These are phyloP conservation scores for Temnothorax curvispinosus DNA, from an alignment of 1,140 invertebrate genomes.

Conservation along the genomic window DNA sequence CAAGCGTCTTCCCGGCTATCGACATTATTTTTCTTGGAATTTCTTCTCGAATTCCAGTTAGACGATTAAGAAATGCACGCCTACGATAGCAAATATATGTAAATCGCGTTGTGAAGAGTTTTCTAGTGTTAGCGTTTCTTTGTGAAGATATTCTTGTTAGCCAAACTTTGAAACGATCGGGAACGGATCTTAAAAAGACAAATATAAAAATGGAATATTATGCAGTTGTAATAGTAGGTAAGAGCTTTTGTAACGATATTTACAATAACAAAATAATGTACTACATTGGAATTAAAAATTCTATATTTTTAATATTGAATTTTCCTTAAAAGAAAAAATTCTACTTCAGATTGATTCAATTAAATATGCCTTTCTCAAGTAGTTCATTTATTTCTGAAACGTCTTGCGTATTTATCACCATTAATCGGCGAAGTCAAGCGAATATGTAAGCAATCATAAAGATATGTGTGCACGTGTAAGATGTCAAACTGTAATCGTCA, in stretches of 20 bases:
- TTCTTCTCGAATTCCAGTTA: conserved; percentile 6
- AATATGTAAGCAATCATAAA: background rate
- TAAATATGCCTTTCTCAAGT: background rate
- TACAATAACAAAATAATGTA: background rate
- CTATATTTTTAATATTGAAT: background rate
- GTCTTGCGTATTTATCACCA: background rate
- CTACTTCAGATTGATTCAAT: background rate
- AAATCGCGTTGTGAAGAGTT: background rate
- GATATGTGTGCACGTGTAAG: background rate
- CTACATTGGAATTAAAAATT: background rate
- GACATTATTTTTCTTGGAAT: conserved; percentile 19
- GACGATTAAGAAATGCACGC: background rate
- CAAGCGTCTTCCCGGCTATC: background rate
- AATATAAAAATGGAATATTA: background rate
- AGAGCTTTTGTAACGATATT: background rate
- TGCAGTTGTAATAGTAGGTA: background rate
- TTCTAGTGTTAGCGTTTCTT: background rate
- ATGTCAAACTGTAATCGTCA: conserved; percentile 15
- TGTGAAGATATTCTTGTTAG: background rate
- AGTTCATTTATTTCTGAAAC: background rate
- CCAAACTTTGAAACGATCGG: background rate
- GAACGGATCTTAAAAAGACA: conserved; percentile 4
- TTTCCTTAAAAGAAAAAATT: background rate
- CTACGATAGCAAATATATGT: background rate
- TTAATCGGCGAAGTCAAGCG: background rate